A percentile compares a stretch with the other conserved stretches of the same genome.
Evolutionary conservation across 2,113 vertebrate species (phyloP).

Genomic region (Carassius gibelio): DNA sequence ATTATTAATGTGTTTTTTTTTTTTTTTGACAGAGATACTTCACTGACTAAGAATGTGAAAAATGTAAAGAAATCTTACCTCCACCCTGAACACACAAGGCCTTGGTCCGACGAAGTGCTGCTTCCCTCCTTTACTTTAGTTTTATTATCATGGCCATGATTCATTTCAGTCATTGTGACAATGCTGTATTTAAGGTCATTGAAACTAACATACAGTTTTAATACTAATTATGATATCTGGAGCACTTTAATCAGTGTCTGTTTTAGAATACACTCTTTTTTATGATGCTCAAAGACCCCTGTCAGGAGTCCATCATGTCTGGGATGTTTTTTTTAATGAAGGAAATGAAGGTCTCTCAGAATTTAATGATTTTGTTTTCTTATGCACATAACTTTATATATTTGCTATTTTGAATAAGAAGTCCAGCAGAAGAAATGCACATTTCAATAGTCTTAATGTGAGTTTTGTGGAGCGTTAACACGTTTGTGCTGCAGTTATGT

Average conservation of each 20-base stretch:
- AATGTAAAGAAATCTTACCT: not conserved
- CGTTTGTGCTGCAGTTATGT: not conserved
- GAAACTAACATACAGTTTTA: not conserved
- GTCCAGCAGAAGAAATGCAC: constrained; percentile 22
- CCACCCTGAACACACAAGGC: not conserved
- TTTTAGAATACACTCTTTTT: constrained; percentile 1
- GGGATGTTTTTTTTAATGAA: constrained; percentile 27
- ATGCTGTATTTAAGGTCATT: constrained; percentile 42
- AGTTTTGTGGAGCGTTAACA: not conserved
- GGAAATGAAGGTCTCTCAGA: not conserved
- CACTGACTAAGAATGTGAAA: constrained; percentile 25
- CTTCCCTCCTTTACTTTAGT: constrained; percentile 26
- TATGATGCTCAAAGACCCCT: not conserved
- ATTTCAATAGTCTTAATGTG: constrained; percentile 19
- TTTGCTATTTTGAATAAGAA: not conserved
- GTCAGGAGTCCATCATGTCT: not conserved
- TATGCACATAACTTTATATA: not conserved
- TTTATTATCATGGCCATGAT: not conserved
- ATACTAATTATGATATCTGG: constrained; percentile 34
- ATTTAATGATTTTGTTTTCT: not conserved
- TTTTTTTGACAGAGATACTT: constrained; percentile 41
- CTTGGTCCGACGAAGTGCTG: constrained; percentile 1
- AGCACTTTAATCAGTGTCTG: constrained; percentile 51
- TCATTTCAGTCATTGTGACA: constrained; percentile 26
- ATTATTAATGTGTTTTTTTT: not conserved